Base-by-base conservation (phyloP, 2,888 invertebrate genomes). In the Cantharis rufa region DNA sequence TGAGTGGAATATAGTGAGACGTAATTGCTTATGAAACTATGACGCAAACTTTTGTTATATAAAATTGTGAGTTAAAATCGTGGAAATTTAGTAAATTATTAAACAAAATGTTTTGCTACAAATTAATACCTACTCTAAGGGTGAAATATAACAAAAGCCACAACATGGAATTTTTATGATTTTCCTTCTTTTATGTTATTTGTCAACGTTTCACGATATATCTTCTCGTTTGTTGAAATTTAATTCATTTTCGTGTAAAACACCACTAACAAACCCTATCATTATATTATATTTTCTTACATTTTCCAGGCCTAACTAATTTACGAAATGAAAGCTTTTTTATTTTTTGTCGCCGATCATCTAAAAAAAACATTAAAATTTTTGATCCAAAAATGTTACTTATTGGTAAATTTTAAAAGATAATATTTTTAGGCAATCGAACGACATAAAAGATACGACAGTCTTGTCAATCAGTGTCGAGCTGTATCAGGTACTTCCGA, bases 391-490 rank as follows among this genome's bases (percentile, higher is more conserved):
- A n/a, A 48, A 48, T 48, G 48, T n/a, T 5, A 48, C 48, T 48
- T n/a, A n/a, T n/a, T 48, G 48, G 1, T 48, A 48, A 48, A 21
- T 69, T 69, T n/a, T 48, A 48, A n/a, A 48, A n/a, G n/a, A 48
- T 11, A 48, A 48, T 48, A 48, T 15, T 86, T 85, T 62, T 89
- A 96, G 96, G 93, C 94, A 69, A 92, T 92, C 84, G 95, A 95
- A 84, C 96, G 96, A 86, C 92, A 93, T 24, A 92, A 94, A 80
- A 92, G 97, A 79, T 98, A 97, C 89, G 95, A 95, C 85, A 92
- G 92, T 13, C 90, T 97, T 69, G 91, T 94, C 80, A 91, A 92
- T 70, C 94, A 96, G 83, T 95, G 96, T 81, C 93, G 93, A 77
- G 92, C 92, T 0, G 93, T 97, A 3, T 92, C 93, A 66, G 93